Evolutionary conservation across 2,113 vertebrate species (phyloP).

Genomic region (Cottus gobio): DNA sequence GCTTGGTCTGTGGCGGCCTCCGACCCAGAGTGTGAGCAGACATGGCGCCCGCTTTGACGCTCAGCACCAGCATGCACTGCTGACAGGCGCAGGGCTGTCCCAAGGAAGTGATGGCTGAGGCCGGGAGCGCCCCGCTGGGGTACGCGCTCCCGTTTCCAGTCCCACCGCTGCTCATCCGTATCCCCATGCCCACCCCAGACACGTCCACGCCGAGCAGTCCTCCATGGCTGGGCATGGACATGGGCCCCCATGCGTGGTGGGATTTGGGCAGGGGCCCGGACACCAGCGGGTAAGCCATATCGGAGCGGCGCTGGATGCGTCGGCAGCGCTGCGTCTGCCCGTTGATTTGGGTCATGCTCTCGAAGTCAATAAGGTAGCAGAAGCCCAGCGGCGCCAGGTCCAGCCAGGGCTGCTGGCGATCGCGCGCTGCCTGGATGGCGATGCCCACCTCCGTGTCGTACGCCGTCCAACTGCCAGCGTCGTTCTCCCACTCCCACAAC

Average conservation of each 20-base stretch:
- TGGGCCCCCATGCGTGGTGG: constrained; percentile 83
- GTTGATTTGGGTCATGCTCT: constrained; percentile 98
- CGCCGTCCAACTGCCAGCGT: constrained; percentile 94
- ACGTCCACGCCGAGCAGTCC: constrained; percentile 80
- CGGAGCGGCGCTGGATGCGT: constrained; percentile 90
- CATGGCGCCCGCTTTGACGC: constrained; percentile 84
- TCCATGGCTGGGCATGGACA: constrained; percentile 69
- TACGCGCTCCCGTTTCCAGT: constrained; percentile 81
- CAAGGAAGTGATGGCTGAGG: constrained; percentile 82
- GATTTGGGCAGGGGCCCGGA: constrained; percentile 88
- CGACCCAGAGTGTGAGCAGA: constrained; percentile 83
- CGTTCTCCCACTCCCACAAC: constrained; percentile 98
- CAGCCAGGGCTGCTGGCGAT: constrained; percentile 98
- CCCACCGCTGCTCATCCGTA: constrained; percentile 75
- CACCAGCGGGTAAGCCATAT: constrained; percentile 92
- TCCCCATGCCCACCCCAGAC: constrained; percentile 78
- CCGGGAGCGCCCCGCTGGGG: constrained; percentile 82
- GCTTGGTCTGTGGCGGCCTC: constrained; percentile 79
- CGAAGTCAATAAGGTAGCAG: constrained; percentile 98
- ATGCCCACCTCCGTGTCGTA: constrained; percentile 98
- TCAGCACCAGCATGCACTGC: constrained; percentile 92
- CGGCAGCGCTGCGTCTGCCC: constrained; percentile 94
- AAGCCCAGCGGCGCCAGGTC: constrained; percentile 97
- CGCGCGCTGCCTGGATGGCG: constrained; percentile 96
- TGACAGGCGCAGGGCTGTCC: constrained; percentile 90